These are phyloP conservation scores for Dipodomys ordii DNA, from an alignment of 2,113 vertebrate genomes.

Conservation along the genomic window DNA sequence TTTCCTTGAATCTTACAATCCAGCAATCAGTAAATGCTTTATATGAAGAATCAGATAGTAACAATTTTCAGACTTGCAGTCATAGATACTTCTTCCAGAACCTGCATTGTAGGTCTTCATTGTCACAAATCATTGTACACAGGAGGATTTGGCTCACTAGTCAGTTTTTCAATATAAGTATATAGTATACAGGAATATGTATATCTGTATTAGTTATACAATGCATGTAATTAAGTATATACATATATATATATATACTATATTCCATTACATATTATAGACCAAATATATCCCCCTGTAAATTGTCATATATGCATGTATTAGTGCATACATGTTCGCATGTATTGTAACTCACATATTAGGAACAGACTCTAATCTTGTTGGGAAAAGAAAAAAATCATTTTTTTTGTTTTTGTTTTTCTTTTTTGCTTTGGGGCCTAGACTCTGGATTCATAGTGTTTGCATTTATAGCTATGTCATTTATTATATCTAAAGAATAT, in stretches of 20 bases:
- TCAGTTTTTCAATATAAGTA: neutral
- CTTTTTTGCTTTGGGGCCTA: too few relatives aligned
- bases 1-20: neutral
- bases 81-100: neutral
- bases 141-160: neutral
- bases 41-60: neutral
- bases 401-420: neutral
- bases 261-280: too few relatives aligned
- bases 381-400: neutral
- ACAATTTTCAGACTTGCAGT: neutral
- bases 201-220: too few relatives aligned
- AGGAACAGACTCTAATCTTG: neutral
- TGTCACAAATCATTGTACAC: neutral
- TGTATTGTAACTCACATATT: neutral
- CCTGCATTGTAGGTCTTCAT: too few relatives aligned
- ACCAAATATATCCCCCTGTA: too few relatives aligned
- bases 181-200: too few relatives aligned
- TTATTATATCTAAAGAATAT: neutral
- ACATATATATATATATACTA: too few relatives aligned
- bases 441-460: neutral
- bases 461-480: neutral
- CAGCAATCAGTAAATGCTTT: neutral
- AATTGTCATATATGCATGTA: too few relatives aligned
- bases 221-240: too few relatives aligned
- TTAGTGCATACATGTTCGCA: neutral